Evolutionary conservation across 2,113 vertebrate genomes (phyloP).

Genomic region (Corvus cornix): DNA sequence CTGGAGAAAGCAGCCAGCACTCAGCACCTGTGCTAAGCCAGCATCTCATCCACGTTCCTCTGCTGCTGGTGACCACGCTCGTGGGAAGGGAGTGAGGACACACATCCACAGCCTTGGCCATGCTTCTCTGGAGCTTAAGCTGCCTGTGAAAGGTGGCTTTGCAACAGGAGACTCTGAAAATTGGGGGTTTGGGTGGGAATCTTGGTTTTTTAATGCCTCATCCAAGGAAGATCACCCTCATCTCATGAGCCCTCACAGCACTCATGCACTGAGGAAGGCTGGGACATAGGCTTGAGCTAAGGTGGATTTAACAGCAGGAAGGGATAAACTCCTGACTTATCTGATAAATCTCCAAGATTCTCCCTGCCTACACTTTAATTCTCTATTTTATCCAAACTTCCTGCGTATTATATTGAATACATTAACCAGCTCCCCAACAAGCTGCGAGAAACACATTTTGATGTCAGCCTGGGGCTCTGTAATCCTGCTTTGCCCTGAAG

Average conservation of each 20-base stretch:
- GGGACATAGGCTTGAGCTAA: not conserved
- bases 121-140: not conserved
- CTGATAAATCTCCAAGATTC: not conserved
- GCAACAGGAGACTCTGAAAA: not conserved
- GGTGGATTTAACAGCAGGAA: not conserved
- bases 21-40: not conserved
- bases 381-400: not conserved
- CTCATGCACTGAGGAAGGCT: not conserved
- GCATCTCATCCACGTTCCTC: not conserved
- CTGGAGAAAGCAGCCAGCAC: not conserved
- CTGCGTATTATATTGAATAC: not conserved
- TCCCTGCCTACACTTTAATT: not conserved
- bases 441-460: not conserved
- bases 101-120: not conserved
- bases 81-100: not conserved
- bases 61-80: too few relatives aligned
- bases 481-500: not conserved
- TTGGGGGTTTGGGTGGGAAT: rapidly evolving
- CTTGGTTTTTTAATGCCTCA: not conserved
- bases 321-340: not conserved
- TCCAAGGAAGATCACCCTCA: not conserved
- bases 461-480: not conserved
- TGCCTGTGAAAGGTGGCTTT: not conserved
- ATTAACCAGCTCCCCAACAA: not conserved
- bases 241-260: not conserved